Conservation (phyloP, 2,888 invertebrate genomes). For the Drosophila birchii region DNA sequence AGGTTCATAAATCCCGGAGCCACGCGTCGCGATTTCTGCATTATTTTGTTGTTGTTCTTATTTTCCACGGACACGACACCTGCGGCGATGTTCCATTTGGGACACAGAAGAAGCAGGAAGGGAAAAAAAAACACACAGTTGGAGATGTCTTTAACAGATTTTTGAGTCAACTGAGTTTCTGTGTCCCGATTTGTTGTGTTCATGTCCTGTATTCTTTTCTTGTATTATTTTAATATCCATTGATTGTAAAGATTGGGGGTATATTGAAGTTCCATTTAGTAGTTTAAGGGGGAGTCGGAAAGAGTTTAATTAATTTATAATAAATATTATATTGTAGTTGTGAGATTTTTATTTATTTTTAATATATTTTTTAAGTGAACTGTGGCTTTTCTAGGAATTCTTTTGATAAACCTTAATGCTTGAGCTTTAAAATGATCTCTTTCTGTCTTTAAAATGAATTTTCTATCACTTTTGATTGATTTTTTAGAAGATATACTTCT, state of each 20-base stretch:
- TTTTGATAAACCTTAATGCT: neutral
- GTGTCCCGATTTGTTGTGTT: slow-evolving; percentile 24
- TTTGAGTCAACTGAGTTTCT: slow-evolving; percentile 49
- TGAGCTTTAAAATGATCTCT: neutral
- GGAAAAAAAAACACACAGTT: slow-evolving; percentile 50
- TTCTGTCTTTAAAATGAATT: neutral
- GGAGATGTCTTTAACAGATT: slow-evolving; percentile 74
- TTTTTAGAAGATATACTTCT: neutral
- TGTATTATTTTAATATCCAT: slow-evolving; percentile 9
- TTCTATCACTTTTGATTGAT: neutral
- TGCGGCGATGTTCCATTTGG: slow-evolving; percentile 66
- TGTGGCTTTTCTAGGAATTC: neutral
- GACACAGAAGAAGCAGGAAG: slow-evolving; percentile 48
- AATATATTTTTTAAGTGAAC: neutral
- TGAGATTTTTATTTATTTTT: neutral
- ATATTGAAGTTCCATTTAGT: neutral
- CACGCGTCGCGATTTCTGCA: slow-evolving; percentile 29
- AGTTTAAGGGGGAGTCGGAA: neutral
- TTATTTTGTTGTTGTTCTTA: slow-evolving; percentile 4
- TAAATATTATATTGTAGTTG: too few relatives aligned
- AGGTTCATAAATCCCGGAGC: slow-evolving; percentile 11
- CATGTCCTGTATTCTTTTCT: slow-evolving; percentile 20
- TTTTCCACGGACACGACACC: slow-evolving; percentile 39
- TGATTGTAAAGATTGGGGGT: neutral
- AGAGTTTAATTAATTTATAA: neutral